phyloP scores from a whole-genome alignment of 2,113 vertebrate genomes.

The Ameiurus melas region DNA sequence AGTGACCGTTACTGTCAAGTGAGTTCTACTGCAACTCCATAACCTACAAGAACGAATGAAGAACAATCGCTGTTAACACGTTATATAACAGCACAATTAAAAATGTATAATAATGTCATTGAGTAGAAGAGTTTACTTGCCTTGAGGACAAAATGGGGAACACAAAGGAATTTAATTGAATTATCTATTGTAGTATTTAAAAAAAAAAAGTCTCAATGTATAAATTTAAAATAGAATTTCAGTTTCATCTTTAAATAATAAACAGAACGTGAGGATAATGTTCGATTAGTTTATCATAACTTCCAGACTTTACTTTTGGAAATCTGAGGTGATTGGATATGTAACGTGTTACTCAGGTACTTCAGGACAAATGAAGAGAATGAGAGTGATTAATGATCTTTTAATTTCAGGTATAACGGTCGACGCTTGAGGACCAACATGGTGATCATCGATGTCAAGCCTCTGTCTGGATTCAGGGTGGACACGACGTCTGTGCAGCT shows the following conservation, averaged over 20 bases:
- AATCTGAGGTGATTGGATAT: too few relatives aligned
- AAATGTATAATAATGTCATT: too few relatives aligned
- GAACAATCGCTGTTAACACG: constrained; percentile 52
- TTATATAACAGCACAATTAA: not conserved
- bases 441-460: constrained; percentile 78
- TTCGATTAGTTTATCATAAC: too few relatives aligned
- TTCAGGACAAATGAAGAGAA: not conserved
- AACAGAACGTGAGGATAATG: too few relatives aligned
- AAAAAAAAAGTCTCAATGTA: too few relatives aligned
- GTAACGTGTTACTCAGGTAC: too few relatives aligned
- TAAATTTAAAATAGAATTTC: too few relatives aligned
- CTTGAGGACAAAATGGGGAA: too few relatives aligned
- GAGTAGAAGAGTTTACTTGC: too few relatives aligned
- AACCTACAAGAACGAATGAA: constrained; percentile 60
- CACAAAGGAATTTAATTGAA: not conserved
- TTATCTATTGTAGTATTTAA: too few relatives aligned
- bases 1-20: constrained; percentile 62
- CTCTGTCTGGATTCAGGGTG: constrained; percentile 76
- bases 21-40: constrained; percentile 6
- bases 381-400: not conserved
- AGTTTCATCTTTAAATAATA: too few relatives aligned
- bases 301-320: too few relatives aligned
- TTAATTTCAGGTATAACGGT: constrained; percentile 69
- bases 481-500: constrained; percentile 59
- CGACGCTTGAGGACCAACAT: constrained; percentile 75